A percentile compares a stretch with the other conserved stretches of the same genome.
phyloP scores from a whole-genome alignment of 2,888 invertebrate species.

The Leucozona laternaria region DNA sequence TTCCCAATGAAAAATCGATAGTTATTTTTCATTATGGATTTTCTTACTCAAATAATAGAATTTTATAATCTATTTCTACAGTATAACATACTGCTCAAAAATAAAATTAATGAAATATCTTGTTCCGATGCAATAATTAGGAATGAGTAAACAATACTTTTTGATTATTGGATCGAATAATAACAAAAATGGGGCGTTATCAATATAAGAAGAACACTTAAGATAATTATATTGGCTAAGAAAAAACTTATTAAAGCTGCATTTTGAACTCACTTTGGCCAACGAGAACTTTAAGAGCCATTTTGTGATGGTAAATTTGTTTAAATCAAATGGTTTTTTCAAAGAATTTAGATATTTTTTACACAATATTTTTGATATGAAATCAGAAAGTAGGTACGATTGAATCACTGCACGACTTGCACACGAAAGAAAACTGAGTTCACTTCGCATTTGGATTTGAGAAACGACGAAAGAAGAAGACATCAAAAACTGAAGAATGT shows the following conservation, averaged over 20 bases:
- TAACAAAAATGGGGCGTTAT: constrained; percentile 13
- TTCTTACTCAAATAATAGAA: background rate
- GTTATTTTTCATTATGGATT: constrained; percentile 36
- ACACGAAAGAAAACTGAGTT: constrained; percentile 1
- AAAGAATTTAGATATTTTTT: background rate
- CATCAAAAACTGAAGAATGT: background rate
- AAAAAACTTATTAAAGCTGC: background rate
- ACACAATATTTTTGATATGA: constrained; percentile 1
- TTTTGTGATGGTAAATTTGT: constrained; percentile 81
- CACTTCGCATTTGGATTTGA: background rate
- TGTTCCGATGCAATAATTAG: background rate
- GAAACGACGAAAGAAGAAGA: background rate
- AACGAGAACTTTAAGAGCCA: constrained; percentile 94
- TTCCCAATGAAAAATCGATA: constrained; percentile 72
- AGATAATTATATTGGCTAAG: background rate
- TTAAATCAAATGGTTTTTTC: background rate
- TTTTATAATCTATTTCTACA: background rate
- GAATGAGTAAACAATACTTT: background rate
- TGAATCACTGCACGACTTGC: constrained; percentile 12
- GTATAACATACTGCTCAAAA: background rate
- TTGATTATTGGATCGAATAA: background rate
- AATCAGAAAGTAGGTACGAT: background rate
- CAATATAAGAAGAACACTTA: background rate
- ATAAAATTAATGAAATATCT: background rate
- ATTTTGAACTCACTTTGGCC: constrained; percentile 91